Conservation (phyloP, 2,113 vertebrate species). For the Mesoclemmys tuberculata region DNA sequence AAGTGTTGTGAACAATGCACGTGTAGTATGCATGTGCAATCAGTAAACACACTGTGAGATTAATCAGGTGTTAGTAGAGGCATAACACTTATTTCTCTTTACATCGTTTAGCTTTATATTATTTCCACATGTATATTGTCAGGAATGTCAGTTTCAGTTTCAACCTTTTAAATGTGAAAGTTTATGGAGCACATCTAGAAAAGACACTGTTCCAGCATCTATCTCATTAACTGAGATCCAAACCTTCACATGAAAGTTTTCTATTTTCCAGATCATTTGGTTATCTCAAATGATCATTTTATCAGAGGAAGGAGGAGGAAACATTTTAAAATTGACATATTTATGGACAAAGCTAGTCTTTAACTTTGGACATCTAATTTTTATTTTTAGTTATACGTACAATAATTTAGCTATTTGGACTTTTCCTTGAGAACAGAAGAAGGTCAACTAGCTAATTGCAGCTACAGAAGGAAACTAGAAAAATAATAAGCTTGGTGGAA, state of each 20-base stretch:
- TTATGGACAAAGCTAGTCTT: neutral
- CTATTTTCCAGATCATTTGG: neutral
- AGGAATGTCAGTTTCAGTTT: neutral
- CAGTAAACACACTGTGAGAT: neutral
- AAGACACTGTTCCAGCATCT: neutral
- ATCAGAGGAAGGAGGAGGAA: neutral
- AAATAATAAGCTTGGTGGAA: neutral
- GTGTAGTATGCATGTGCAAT: neutral
- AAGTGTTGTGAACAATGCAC: slow-evolving; percentile 7
- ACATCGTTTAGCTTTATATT: neutral
- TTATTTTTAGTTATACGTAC: neutral
- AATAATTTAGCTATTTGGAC: neutral
- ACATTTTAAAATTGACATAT: neutral
- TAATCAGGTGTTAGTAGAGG: neutral
- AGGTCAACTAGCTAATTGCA: neutral
- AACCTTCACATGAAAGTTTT: neutral
- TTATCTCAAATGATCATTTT: neutral
- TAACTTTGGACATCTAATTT: neutral
- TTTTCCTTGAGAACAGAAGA: neutral
- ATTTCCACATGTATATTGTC: neutral
- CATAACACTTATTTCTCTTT: neutral
- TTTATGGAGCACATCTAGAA: neutral
- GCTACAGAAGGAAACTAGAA: neutral
- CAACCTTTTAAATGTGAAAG: neutral
- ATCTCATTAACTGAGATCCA: neutral